Conservation (phyloP, 2,113 vertebrate genomes). For the Cygnus buccinator region DNA sequence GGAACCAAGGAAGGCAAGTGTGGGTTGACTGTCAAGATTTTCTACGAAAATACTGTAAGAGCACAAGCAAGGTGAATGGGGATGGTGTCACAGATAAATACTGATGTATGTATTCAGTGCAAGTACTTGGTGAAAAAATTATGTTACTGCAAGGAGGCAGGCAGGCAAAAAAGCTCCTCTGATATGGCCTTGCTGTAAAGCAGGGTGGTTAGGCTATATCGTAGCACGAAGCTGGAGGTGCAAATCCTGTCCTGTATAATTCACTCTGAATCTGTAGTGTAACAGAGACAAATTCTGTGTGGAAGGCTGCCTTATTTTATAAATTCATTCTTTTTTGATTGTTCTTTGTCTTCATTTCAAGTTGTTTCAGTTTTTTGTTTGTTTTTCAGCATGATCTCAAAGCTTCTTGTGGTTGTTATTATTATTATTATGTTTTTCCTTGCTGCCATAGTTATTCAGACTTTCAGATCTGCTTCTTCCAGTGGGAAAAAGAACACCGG, state of each 20-base stretch:
- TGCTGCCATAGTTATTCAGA: background rate
- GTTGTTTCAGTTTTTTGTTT: background rate
- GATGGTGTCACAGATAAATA: background rate
- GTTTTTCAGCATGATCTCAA: background rate
- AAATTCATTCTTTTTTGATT: background rate
- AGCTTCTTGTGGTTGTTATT: background rate
- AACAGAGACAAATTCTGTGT: background rate
- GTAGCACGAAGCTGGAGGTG: background rate
- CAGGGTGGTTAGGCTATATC: background rate
- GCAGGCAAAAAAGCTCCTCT: background rate
- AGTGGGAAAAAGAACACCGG: background rate
- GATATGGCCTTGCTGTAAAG: background rate
- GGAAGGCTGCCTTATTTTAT: background rate
- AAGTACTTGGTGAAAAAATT: background rate
- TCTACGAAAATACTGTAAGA: background rate
- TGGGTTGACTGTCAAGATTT: background rate
- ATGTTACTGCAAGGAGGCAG: background rate
- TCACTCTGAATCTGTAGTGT: background rate
- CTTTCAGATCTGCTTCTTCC: background rate
- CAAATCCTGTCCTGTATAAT: background rate
- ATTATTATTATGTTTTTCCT: background rate
- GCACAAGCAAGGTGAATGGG: background rate
- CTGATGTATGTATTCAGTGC: background rate
- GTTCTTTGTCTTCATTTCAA: background rate
- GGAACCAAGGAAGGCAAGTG: background rate